Base-by-base conservation (phyloP, 2,888 invertebrate genomes). In the Lordiphosa andalusiaca region DNA sequence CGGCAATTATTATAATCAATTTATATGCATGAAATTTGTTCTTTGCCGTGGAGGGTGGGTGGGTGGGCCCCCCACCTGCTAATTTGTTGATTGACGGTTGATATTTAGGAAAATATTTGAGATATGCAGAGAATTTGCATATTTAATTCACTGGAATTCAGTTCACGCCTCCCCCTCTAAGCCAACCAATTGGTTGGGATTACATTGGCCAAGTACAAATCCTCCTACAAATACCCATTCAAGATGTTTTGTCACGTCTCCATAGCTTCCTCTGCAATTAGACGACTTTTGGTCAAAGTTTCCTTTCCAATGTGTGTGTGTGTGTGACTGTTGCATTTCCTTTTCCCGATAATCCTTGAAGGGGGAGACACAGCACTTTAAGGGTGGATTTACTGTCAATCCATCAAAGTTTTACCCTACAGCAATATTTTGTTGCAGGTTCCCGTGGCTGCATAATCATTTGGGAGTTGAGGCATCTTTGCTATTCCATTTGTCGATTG, bases 261-360 rank as follows among this genome's bases (percentile, higher is more conserved):
- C 21, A 16, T 47, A 39, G 65, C 58, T 70, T 76, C 77, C 81
- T 66, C 51, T 50, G 77, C 62, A 81, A 75, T 75, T 71, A 77
- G 56, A 53, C 40, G 53, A 38, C 36, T 42, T 48, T 47, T 46
- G 42, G 42, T 40, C 12, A 13, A 51, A 41, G 49, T 35, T 49
- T 9, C 30, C 10, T 9, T 30, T 30, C 30, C 30, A 7, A 3
- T 10, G 30, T 30, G 30, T 30, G 30, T 9, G 30, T 30, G 30
- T 30, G 30, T 9, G 30, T 30, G 30, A 10, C 30, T 30, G 30
- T 10, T 30, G 30, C 30, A 10, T 30, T 30, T 30, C 30, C 30
- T 30, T 30, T 30, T 30, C 10, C 30, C 4, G 9, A 30, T 30
- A 30, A 30, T 30, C 30, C 30, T 30, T 30, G 30, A 9, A 9